phyloP scores from a whole-genome alignment of 2,888 invertebrate genomes.

The Xylocampa areola region DNA sequence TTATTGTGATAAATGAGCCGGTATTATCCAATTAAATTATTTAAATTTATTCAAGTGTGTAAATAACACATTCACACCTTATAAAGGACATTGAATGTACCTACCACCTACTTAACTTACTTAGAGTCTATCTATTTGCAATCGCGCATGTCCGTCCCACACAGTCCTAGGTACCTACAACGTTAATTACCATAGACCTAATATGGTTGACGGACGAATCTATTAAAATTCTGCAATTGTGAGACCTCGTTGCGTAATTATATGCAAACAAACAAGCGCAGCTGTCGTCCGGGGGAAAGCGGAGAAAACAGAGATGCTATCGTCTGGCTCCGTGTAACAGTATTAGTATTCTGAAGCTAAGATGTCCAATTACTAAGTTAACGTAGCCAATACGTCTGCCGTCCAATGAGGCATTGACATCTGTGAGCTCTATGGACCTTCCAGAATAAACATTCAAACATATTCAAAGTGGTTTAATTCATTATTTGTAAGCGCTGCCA shows the following conservation, averaged over 20 bases:
- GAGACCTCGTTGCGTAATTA: slow-evolving; percentile 36
- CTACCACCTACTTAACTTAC: slow-evolving; percentile 2
- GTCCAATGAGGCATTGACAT: too few relatives aligned
- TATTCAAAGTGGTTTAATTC: too few relatives aligned
- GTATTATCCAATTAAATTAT: slow-evolving; percentile 25
- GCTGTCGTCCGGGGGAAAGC: slow-evolving; percentile 52
- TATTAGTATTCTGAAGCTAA: slow-evolving; percentile 56
- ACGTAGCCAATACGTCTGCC: slow-evolving; percentile 3
- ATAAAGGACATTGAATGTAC: slow-evolving; percentile 28
- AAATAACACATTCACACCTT: slow-evolving; percentile 35
- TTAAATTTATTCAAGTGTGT: slow-evolving; percentile 28
- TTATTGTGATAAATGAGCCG: slow-evolving; percentile 23
- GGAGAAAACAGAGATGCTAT: slow-evolving; percentile 61
- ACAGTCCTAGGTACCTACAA: slow-evolving; percentile 5
- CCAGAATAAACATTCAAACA: too few relatives aligned
- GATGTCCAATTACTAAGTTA: slow-evolving; percentile 43
- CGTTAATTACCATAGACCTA: slow-evolving; percentile 29
- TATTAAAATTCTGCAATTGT: slow-evolving; percentile 48
- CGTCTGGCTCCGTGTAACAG: slow-evolving; percentile 20
- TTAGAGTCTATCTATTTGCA: background rate
- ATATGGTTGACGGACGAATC: slow-evolving; percentile 35
- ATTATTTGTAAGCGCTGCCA: too few relatives aligned
- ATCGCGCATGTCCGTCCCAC: slow-evolving; percentile 15
- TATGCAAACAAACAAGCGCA: slow-evolving; percentile 28
- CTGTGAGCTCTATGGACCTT: too few relatives aligned